These are phyloP conservation scores for Nothobranchius kuhntae DNA, from an alignment of 2,113 vertebrate genomes.

Conservation along the genomic window DNA sequence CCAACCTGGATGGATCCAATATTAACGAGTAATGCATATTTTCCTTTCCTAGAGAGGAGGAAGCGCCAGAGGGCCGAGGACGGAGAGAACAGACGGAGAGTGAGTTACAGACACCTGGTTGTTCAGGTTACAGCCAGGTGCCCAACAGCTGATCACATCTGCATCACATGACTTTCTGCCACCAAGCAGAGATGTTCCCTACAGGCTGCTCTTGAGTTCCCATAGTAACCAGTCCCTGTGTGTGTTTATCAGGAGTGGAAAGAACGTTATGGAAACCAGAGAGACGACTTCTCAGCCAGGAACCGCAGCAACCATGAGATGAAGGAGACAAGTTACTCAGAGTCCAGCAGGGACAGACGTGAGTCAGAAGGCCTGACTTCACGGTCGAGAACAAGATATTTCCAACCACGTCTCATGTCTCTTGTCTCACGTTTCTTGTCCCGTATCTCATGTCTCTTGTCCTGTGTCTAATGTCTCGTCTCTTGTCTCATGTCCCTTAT, in stretches of 20 bases:
- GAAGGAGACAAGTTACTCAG: conserved; percentile 89
- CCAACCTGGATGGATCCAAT: background rate
- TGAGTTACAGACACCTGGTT: conserved; percentile 66
- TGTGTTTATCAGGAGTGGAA: conserved; percentile 87
- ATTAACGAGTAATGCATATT: background rate
- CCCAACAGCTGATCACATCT: too few species aligned
- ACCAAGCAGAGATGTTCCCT: too few species aligned
- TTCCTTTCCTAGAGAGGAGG: conserved; percentile 86
- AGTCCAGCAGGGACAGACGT: conserved; percentile 80
- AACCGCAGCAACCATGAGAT: conserved; percentile 87
- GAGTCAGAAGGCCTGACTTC: conserved; percentile 47
- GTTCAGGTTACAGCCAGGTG: background rate
- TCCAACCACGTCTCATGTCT: too few species aligned
- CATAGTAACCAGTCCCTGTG: background rate
- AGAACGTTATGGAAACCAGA: conserved; percentile 87
- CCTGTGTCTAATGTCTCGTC: too few species aligned
- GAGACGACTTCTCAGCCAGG: conserved; percentile 85
- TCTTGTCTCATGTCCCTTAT: too few species aligned
- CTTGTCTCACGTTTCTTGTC: too few species aligned
- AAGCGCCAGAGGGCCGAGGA: conserved; percentile 94
- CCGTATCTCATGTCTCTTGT: too few species aligned
- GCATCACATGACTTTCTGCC: too few species aligned
- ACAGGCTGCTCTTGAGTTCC: background rate
- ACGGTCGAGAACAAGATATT: too few species aligned
- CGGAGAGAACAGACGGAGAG: conserved; percentile 92